Conservation (phyloP, 2,888 invertebrate species). For the Minunthozetes semirufus region DNA sequence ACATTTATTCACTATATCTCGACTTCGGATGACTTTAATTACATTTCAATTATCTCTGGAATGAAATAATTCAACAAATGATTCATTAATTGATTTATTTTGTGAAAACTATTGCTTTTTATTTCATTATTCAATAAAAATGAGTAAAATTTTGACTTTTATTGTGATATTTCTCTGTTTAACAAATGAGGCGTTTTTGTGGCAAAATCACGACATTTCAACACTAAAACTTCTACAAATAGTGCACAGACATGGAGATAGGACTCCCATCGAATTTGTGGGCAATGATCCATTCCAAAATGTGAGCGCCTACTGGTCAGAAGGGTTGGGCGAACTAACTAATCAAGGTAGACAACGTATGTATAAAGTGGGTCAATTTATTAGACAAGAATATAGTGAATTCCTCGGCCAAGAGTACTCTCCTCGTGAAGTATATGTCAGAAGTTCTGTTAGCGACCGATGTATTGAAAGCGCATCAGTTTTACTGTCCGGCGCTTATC, state of each 20-base stretch:
- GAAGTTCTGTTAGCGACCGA: constrained; percentile 27
- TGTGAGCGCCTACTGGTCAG: constrained; percentile 28
- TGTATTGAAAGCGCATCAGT: constrained; percentile 31
- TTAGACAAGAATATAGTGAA: constrained; percentile 23
- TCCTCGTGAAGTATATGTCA: constrained; percentile 27
- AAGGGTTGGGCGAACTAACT: constrained; percentile 33
- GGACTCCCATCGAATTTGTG: constrained; percentile 19
- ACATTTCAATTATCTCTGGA: too few species aligned
- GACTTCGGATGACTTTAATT: too few species aligned
- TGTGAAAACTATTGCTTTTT: too few species aligned
- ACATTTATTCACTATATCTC: too few species aligned
- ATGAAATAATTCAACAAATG: too few species aligned
- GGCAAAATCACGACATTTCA: constrained; percentile 23
- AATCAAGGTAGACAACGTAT: constrained; percentile 30
- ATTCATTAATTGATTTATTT: too few species aligned
- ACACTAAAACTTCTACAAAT: constrained; percentile 33
- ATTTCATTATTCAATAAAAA: too few species aligned
- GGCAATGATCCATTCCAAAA: constrained; percentile 35
- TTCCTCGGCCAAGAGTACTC: constrained; percentile 2
- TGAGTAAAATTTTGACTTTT: too few species aligned
- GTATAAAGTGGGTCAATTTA: constrained; percentile 34
- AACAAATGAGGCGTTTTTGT: not conserved
- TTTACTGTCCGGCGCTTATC: constrained; percentile 27
- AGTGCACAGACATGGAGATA: constrained; percentile 36
- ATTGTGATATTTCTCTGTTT: too few species aligned